Percentiles rank a stretch among this genome's conserved stretches.
phyloP scores from a whole-genome alignment of 2,113 vertebrate species.

The Paramisgurnus dabryanus region DNA sequence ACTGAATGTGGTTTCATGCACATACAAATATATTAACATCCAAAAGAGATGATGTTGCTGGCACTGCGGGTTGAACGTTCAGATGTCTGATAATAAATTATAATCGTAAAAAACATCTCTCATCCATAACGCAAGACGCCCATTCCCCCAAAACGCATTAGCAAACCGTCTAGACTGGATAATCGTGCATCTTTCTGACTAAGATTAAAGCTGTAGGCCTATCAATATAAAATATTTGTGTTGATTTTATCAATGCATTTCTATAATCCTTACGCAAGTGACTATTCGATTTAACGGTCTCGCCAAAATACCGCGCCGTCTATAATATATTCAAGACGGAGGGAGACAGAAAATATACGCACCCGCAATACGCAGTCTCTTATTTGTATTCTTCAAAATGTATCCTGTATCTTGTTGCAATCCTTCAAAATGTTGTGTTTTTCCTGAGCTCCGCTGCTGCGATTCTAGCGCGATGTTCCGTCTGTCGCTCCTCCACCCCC shows the following conservation, averaged over 20 bases:
- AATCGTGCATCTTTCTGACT: not conserved
- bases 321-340: not conserved
- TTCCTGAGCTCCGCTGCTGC: not conserved
- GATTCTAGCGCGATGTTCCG: slow-evolving; percentile 6
- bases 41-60: slow-evolving; percentile 30
- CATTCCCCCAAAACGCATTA: slow-evolving; percentile 9
- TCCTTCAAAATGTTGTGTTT: not conserved
- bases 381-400: not conserved
- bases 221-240: not conserved
- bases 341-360: slow-evolving; percentile 34
- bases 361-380: slow-evolving; percentile 44
- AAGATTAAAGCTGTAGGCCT: not conserved
- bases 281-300: not conserved
- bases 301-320: slow-evolving; percentile 15
- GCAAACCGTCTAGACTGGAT: slow-evolving; percentile 14
- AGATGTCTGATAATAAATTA: slow-evolving; percentile 29
- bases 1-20: not conserved
- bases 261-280: slow-evolving; percentile 34
- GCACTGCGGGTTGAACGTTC: slow-evolving; percentile 39
- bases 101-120: slow-evolving; percentile 19
- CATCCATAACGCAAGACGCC: slow-evolving; percentile 41
- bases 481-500: slow-evolving; percentile 5
- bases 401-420: not conserved
- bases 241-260: slow-evolving; percentile 3
- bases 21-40: not conserved